Conservation (phyloP, 2,888 invertebrate genomes). For the Sphaerophoria rueppellii region DNA sequence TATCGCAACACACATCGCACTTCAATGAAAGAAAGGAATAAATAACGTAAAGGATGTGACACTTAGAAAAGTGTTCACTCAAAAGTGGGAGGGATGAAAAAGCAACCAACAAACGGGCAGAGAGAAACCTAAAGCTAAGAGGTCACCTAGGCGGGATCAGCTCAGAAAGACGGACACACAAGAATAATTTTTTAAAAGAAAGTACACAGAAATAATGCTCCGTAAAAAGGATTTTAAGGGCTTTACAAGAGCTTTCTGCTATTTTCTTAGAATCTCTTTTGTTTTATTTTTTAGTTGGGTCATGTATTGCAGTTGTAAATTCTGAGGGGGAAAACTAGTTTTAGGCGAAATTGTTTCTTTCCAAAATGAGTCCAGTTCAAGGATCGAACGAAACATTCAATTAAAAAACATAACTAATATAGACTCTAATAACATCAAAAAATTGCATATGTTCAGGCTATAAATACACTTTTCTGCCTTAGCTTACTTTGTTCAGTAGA, state of each 20-base stretch:
- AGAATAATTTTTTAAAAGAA: background rate
- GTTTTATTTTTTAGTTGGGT: background rate
- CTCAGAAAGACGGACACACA: background rate
- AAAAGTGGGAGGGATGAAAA: constrained; percentile 50
- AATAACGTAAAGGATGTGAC: constrained; percentile 5
- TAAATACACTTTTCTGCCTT: too few species aligned
- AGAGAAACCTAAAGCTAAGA: constrained; percentile 23
- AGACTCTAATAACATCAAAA: too few species aligned
- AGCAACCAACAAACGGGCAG: background rate
- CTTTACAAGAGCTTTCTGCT: constrained; percentile 43
- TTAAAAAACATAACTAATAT: background rate
- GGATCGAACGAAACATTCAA: background rate
- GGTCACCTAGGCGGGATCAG: background rate
- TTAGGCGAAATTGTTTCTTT: background rate
- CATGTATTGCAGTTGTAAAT: constrained; percentile 23
- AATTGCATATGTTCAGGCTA: too few species aligned
- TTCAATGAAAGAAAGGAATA: background rate
- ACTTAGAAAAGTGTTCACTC: constrained; percentile 32
- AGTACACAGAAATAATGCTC: constrained; percentile 13
- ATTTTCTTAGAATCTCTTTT: constrained; percentile 25
- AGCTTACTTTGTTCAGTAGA: too few species aligned
- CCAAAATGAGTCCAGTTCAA: too few species aligned
- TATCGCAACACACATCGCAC: constrained; percentile 37
- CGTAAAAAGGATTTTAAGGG: constrained; percentile 61
- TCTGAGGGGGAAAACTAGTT: background rate